A percentile compares a stretch with the other conserved stretches of the same genome.
phyloP scores from a whole-genome alignment of 1,140 invertebrate species.

The Aphaenogaster ashmeadi region DNA sequence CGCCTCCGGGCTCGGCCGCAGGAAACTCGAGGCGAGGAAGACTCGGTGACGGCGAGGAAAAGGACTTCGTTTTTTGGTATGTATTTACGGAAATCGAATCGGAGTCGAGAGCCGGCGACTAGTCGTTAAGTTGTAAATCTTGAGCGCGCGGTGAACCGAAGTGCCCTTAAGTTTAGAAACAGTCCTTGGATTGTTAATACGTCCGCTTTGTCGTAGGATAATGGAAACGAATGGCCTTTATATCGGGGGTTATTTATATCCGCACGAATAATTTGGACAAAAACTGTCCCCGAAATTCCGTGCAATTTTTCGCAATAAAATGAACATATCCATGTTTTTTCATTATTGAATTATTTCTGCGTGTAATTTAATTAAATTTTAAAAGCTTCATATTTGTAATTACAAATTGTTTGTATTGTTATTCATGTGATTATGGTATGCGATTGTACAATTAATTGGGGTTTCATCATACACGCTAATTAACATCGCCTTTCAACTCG shows the following conservation, averaged over 20 bases:
- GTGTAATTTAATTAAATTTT: slow-evolving; percentile 9
- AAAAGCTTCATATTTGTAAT: not conserved
- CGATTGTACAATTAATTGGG: not conserved
- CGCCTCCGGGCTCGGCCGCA: slow-evolving; percentile 65
- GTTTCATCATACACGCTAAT: slow-evolving; percentile 52
- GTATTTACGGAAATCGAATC: slow-evolving; percentile 73
- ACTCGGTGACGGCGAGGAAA: slow-evolving; percentile 1
- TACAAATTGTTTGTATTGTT: slow-evolving; percentile 16
- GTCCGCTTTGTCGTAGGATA: not conserved
- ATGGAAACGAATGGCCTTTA: not conserved
- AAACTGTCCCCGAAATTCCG: not conserved
- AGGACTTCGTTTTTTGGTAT: slow-evolving; percentile 72
- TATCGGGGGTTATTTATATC: slow-evolving; percentile 2
- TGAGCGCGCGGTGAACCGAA: slow-evolving; percentile 2
- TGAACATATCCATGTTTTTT: not conserved
- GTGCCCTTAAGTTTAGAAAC: not conserved
- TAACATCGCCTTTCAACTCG: slow-evolving; percentile 58
- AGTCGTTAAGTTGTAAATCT: slow-evolving; percentile 74
- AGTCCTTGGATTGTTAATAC: not conserved
- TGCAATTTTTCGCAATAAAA: not conserved
- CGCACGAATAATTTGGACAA: slow-evolving; percentile 1
- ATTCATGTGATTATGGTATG: not conserved
- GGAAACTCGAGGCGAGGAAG: slow-evolving; percentile 67
- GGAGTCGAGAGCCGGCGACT: slow-evolving; percentile 51
- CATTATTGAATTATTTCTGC: not conserved